Base-by-base conservation (phyloP, 2,888 invertebrate species). In the Leucoma salicis region DNA sequence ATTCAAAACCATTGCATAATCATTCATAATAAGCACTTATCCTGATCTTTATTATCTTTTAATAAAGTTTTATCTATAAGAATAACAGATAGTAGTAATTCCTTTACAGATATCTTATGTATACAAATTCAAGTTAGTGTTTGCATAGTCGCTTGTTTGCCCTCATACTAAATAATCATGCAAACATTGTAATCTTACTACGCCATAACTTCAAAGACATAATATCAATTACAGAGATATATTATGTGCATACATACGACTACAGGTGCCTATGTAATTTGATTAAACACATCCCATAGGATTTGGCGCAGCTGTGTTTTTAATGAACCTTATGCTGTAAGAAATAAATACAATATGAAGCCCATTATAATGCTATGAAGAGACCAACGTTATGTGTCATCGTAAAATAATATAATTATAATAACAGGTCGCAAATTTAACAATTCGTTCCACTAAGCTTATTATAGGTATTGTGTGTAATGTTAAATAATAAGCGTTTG, bases 201-300 rank as follows among this genome's bases (percentile, higher is more conserved):
- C 14, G 15, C 13, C 8, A 33, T 28, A 32, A 16, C 25, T 35
- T 12, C 10, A 33, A 39, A n/a, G 15, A 10, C 10, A 24, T 14
- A 36, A 28, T 36, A 39, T 33, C 28, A 31, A 44, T 44, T 32
- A 39, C 16, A 39, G 21, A 15, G 11, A 35, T 21, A 27, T 14
- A 16, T 31, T 25, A 21, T 36, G 5, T 10, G n/a, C n/a, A n/a
- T 27, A n/a, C 4, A n/a, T 27, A 27, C 27, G 4, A 27, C 21
- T 21, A 21, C 7, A 6, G 5, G n/a, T 14, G 11, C 28, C 33
- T 33, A 39, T 34, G 28, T 33, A 28, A 15, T 29, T 28, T 31
- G 31, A 31, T 31, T 31, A 31, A 36, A 2, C 5, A 27, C 27
- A 27, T 27, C 6, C 8, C 27, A 27, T 4, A n/a, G 11, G 27